These are phyloP conservation scores for Clusia tigrina DNA, from an alignment of 2,888 invertebrate species.

Conservation along the genomic window DNA sequence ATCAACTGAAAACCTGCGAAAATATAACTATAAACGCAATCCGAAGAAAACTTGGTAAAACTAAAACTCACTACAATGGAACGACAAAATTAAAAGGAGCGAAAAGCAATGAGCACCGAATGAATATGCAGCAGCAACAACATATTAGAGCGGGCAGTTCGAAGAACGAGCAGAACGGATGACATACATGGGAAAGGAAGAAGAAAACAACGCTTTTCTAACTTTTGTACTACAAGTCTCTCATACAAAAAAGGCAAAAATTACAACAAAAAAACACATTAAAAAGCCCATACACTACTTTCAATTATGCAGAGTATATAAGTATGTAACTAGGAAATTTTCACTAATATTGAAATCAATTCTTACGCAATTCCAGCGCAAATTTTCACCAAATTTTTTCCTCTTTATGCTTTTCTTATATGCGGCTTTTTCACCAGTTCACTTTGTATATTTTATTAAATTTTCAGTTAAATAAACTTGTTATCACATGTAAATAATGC, in stretches of 20 bases:
- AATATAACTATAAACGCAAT: conserved; percentile 34
- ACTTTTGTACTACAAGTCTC: conserved; percentile 27
- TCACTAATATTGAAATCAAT: background rate
- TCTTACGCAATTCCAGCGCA: conserved; percentile 5
- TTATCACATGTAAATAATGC: too few relatives aligned
- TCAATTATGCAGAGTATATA: background rate
- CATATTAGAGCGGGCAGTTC: background rate
- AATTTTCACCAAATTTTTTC: background rate
- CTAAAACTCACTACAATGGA: conserved; percentile 23
- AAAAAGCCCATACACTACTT: background rate
- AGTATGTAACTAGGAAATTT: background rate
- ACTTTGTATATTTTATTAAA: background rate
- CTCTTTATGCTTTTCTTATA: background rate
- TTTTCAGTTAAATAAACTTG: too few relatives aligned
- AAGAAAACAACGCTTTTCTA: conserved; percentile 22
- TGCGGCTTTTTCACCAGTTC: background rate
- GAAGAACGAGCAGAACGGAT: background rate
- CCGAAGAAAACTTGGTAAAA: conserved; percentile 27
- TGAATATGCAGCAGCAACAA: background rate
- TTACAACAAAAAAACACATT: conserved; percentile 19
- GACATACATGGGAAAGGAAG: background rate
- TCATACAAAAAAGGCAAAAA: conserved; percentile 24
- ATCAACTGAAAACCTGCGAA: conserved; percentile 33
- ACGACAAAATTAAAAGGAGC: conserved; percentile 27
- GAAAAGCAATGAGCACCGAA: conserved; percentile 30